These are phyloP conservation scores for Falco naumanni DNA, from an alignment of 2,797 vertebrate genomes.

Conservation along the genomic window DNA sequence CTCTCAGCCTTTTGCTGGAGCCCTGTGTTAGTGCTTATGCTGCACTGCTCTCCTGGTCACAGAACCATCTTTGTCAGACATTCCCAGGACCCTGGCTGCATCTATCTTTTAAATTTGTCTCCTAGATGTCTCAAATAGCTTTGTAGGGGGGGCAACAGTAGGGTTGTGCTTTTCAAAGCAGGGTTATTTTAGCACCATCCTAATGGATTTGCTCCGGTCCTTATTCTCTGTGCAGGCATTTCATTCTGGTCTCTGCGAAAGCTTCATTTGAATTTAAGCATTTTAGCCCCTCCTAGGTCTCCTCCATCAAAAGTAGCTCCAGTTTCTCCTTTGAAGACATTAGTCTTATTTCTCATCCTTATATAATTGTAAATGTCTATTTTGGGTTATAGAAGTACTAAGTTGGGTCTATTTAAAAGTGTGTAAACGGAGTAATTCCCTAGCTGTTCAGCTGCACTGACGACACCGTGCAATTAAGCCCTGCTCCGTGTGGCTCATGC, in stretches of 20 bases:
- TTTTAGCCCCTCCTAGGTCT: background rate
- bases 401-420: background rate
- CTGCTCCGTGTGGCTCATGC: background rate
- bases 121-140: background rate
- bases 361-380: background rate
- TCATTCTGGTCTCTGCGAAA: background rate
- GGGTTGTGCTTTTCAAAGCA: background rate
- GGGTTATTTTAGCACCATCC: background rate
- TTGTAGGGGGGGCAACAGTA: background rate
- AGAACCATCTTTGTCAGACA: background rate
- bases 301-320: background rate
- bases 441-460: background rate
- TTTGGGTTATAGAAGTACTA: background rate
- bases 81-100: no score
- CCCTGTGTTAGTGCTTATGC: no score
- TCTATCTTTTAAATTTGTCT: background rate
- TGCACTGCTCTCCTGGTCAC: background rate
- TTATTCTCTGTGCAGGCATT: background rate
- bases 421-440: background rate
- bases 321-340: background rate
- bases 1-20: background rate
- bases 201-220: background rate
- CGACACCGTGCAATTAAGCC: background rate
- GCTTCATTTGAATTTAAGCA: background rate
- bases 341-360: background rate